phyloP scores from a whole-genome alignment of 2,797 vertebrate species.

The Synanceia verrucosa region DNA sequence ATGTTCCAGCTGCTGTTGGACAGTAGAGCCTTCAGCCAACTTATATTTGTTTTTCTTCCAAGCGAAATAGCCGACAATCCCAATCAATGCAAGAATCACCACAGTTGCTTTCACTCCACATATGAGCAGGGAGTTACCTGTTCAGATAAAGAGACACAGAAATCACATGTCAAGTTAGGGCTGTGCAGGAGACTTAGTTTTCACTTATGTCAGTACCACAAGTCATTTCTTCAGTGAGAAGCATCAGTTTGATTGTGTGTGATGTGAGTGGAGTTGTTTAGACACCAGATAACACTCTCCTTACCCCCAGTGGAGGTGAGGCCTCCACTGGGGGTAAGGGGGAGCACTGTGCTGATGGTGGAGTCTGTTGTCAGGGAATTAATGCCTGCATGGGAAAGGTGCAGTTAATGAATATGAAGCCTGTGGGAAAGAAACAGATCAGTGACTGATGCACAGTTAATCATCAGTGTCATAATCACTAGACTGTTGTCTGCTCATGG shows the following conservation, averaged over 20 bases:
- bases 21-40: neutral
- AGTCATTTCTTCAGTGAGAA: fast-evolving
- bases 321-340: no score
- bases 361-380: conserved; percentile 19
- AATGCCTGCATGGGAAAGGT: neutral
- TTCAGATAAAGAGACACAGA: neutral
- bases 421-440: conserved; percentile 12
- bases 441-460: neutral
- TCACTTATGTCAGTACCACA: conserved; percentile 24
- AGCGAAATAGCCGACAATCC: neutral
- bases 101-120: neutral
- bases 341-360: fast-evolving
- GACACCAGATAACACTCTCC: conserved; percentile 14
- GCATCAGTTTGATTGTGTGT: conserved; percentile 13
- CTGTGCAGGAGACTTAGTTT: neutral
- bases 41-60: conserved; percentile 6
- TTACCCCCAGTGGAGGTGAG: conserved; percentile 34
- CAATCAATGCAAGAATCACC: neutral
- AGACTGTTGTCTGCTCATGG: fast-evolving
- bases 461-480: neutral
- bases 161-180: neutral
- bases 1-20: neutral
- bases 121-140: neutral
- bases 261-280: conserved; percentile 19
- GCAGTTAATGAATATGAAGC: conserved; percentile 31